Base-by-base conservation (phyloP, 1,140 invertebrate species). In the Proctacanthus coquilletti region DNA sequence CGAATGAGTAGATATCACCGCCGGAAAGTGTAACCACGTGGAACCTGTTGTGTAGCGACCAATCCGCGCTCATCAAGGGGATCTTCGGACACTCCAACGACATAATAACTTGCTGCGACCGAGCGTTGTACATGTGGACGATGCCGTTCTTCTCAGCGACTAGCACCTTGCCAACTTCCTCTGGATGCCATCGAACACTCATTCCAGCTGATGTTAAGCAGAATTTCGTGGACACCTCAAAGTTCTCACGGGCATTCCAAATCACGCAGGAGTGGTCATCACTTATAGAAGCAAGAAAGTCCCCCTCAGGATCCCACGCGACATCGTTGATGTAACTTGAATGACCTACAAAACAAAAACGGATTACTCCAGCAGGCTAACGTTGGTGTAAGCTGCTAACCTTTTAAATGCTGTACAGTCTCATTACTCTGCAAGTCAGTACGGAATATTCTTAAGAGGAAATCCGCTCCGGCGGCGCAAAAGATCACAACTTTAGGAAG, bases 211-310 rank as follows among this genome's bases (percentile, higher is more conserved):
- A 78, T n/a, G 69, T 69, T 8, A 85, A 58, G 36, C 65, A 63
- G 53, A 82, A 76, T 15, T 64, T 70, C 23, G 65, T 57, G 17
- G 67, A 48, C 43, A 63, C 68, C 48, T 69, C 63, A 42, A 64
- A 61, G 35, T 67, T 66, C 27, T 71, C 66, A 29, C 65, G 54
- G 1, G 63, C 51, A 29, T 57, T 62, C 79, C 80, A 84, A 15
- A 85, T 54, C 46, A 71, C 69, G 51, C 78, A 82, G 0, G 75
- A 77, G 29, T 74, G 70, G 56, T 85, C 82, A 61, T 85, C 81
- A 42, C 80, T 78, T 9, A 74, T 75, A 27, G 78, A 82, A 13
- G 77, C 80, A 25, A 85, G 47, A 37, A 70, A 63, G 21, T 71
- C 66, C 17, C 80, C 80, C 32, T 72, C 70, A 5, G 72, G 70